Base-by-base conservation (phyloP, 2,797 vertebrate species). In the Anniella stebbinsi region DNA sequence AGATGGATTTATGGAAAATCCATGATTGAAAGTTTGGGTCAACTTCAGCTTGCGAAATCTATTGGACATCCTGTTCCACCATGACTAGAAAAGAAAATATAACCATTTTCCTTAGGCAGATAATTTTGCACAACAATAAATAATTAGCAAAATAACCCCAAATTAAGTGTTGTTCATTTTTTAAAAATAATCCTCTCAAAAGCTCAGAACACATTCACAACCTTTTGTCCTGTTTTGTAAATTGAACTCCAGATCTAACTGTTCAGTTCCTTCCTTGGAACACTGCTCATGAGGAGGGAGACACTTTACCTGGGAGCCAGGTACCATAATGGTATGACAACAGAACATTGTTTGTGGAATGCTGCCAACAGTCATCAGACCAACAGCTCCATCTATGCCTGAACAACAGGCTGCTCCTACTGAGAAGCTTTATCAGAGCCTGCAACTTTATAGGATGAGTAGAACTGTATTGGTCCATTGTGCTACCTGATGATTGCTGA, bases 41-140 rank as follows among this genome's bases (percentile, higher is more conserved):
- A 99, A n/a, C 95, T 99, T 99, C 57, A 99, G 98, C 91, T 98
- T 98, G 41, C 99, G 98, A 95, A 99, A 99, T 38, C 99, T 98
- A 96, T 99, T 99, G 84, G 99, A 99, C 99, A 99, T 99, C 84
- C 99, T 98, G 94, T 96, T 99, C 99, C 99, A 99, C 99, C 99
- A 99, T 38, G 99, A 99, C 99, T 99, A 95, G 36, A 91, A 66
- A 88, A 80, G 0, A 88, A 28, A 94, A 17, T 86, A 93, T 8
- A 92, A 86, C 88, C 92, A 11, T 18, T 54, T 92, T 95, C 80
- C 92, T 90, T 57, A 38, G 91, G 83, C 60, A 73, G 30, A 45
- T n/a, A 45, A 72, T 76, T 41, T 10, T 38, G 36, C 45, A 70
- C 81, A 81, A 83, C 92, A 89, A 45, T 11, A 80, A 91, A 86